Conservation (phyloP, 2,113 vertebrate species). For the Oplegnathus fasciatus region DNA sequence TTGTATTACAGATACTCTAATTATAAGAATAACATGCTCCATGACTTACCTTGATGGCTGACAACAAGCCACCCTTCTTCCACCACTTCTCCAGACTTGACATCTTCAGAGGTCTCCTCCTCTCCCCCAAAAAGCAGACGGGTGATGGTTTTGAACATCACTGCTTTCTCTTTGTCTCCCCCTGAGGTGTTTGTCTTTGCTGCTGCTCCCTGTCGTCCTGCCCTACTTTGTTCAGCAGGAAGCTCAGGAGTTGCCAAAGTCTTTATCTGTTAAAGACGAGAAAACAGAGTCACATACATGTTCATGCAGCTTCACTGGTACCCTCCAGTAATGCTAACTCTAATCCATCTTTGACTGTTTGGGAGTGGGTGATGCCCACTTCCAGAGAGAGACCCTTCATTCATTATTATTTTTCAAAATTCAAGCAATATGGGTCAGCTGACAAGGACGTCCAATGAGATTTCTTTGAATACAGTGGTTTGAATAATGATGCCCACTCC, state of each 20-base stretch:
- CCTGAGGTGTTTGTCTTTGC: neutral
- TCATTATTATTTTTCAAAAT: conserved; percentile 47
- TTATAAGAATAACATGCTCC: neutral
- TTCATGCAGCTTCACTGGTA: neutral
- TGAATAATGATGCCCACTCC: conserved; percentile 56
- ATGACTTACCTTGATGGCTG: conserved; percentile 89
- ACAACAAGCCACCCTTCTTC: conserved; percentile 96
- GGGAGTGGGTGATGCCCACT: conserved; percentile 10
- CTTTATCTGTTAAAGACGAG: conserved; percentile 28
- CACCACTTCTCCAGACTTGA: conserved; percentile 85
- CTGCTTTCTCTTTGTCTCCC: conserved; percentile 19
- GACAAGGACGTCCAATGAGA: conserved; percentile 63
- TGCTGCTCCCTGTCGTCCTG: neutral
- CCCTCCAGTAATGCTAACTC: neutral
- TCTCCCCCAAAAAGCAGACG: conserved; percentile 90
- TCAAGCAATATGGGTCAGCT: conserved; percentile 56
- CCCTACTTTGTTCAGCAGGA: conserved; percentile 34
- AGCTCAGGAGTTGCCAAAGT: neutral
- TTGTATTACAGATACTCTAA: neutral
- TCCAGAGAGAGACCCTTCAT: neutral
- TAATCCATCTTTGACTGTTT: conserved; percentile 27
- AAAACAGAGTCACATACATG: neutral
- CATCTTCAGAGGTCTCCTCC: conserved; percentile 69
- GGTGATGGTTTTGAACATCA: conserved; percentile 91
- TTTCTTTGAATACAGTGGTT: conserved; percentile 12